These are phyloP conservation scores for Simalia tracyae DNA, from an alignment of 2,797 vertebrate species.

Conservation along the genomic window DNA sequence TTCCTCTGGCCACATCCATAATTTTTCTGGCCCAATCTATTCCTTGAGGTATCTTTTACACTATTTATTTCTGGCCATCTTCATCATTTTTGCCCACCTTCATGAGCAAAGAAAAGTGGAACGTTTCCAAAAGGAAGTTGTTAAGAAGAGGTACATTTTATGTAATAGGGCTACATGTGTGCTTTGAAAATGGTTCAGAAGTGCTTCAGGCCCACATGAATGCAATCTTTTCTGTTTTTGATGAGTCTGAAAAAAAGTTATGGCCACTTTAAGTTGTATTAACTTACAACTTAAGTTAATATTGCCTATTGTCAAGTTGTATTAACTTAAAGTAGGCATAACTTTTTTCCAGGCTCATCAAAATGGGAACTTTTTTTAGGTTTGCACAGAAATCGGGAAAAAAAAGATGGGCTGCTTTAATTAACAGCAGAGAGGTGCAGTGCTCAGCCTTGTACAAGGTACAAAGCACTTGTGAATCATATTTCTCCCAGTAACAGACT, in stretches of 20 bases:
- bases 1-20: neutral
- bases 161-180: slow-evolving; percentile 43
- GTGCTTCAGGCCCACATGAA: slow-evolving; percentile 56
- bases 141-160: slow-evolving; percentile 57
- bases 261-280: neutral
- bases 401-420: neutral
- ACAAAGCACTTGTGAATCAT: neutral
- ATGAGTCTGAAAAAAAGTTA: neutral
- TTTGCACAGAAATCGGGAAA: neutral
- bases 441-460: neutral
- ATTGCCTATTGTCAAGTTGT: neutral
- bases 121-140: slow-evolving; percentile 53
- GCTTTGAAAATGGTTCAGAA: slow-evolving; percentile 57
- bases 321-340: neutral
- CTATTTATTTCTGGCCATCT: neutral
- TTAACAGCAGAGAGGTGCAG: neutral
- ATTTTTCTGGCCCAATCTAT: neutral
- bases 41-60: neutral
- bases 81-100: neutral
- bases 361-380: neutral
- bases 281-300: neutral
- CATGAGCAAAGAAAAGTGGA: slow-evolving; percentile 37
- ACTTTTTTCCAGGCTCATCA: neutral
- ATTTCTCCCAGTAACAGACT: slow-evolving; percentile 53
- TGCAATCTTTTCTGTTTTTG: neutral